A percentile compares a stretch with the other conserved stretches of the same genome.
These are phyloP conservation scores for Erannis defoliaria DNA, from an alignment of 2,888 invertebrate genomes.

Conservation along the genomic window DNA sequence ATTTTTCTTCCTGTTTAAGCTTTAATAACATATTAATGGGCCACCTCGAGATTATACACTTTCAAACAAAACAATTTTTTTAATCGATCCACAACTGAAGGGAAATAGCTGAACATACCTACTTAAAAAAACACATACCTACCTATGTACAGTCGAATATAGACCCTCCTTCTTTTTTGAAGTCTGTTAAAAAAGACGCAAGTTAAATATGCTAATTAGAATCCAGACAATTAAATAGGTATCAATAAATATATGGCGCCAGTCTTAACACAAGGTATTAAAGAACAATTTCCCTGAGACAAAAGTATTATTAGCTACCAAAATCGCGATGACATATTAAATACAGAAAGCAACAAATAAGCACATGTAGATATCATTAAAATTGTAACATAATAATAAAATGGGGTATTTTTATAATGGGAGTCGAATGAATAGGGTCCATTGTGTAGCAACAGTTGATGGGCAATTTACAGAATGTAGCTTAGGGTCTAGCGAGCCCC, in stretches of 20 bases:
- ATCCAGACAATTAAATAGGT: background rate
- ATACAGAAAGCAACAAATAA: slow-evolving; percentile 49
- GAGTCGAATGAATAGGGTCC: slow-evolving; percentile 74
- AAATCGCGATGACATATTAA: slow-evolving; percentile 49
- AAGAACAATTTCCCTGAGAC: background rate
- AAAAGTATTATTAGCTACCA: slow-evolving; percentile 31
- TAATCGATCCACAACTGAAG: no score
- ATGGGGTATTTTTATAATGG: slow-evolving; percentile 78
- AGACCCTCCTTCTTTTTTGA: no score
- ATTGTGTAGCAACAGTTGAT: slow-evolving; percentile 63
- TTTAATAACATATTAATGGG: no score
- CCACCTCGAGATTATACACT: no score
- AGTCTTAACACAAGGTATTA: background rate
- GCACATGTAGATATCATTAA: slow-evolving; percentile 73
- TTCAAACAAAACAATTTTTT: no score
- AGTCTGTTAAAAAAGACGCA: no score
- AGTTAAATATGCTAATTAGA: background rate
- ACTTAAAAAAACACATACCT: no score
- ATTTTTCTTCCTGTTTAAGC: no score
- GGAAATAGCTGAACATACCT: no score
- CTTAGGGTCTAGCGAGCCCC: slow-evolving; percentile 51
- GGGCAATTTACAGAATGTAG: slow-evolving; percentile 76
- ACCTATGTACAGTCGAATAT: no score
- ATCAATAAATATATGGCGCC: background rate
- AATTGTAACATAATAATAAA: slow-evolving; percentile 81